Base-by-base conservation (phyloP, 1,140 invertebrate species). In the Trichonephila clavipes region DNA sequence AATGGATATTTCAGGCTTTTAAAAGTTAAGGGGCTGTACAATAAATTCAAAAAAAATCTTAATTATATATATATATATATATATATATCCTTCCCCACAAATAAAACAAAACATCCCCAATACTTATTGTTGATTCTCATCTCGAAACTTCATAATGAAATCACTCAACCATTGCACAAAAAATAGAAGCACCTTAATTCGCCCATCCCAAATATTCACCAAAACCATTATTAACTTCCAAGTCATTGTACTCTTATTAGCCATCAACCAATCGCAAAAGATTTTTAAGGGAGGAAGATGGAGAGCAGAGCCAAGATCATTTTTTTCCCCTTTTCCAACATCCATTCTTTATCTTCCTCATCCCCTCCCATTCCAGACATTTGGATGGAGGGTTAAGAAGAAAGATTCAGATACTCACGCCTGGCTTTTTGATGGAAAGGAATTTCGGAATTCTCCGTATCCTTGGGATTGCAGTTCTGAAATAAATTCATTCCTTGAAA, bases 401-500 rank as follows among this genome's bases (percentile, higher is more conserved):
- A 59, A 85, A 85, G 40, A 85, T 61, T 51, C 83, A 61, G 83
- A 85, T 59, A 85, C 83, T 85, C n/a, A 44, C 51, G 82, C 83
- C 51, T 59, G n/a, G 51, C 83, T 85, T 85, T 77, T 85, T 85
- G 83, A 85, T 61, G 83, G 83, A 85, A 85, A 85, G 83, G 83
- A 85, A 85, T 85, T 85, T 85, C n/a, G 83, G 83, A 85, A 85
- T 85, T 85, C 58, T 51, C 83, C 72, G 72, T 34, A 77, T 34
- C 72, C 28, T 51, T 51, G 51, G 51, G 3, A 40, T 51, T 14
- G 28, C 19, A 24, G 51, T n/a, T 59, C 83, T 61, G 83, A 61
- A 85, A 85, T 85, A 85, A 85, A 85, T 85, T 85, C 51, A 85
- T 85, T 85, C 83, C 83, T n/a, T 24, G 51, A 58, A 85, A 85